phyloP scores from a whole-genome alignment of 2,113 vertebrate species.

The Thomomys bottae region DNA sequence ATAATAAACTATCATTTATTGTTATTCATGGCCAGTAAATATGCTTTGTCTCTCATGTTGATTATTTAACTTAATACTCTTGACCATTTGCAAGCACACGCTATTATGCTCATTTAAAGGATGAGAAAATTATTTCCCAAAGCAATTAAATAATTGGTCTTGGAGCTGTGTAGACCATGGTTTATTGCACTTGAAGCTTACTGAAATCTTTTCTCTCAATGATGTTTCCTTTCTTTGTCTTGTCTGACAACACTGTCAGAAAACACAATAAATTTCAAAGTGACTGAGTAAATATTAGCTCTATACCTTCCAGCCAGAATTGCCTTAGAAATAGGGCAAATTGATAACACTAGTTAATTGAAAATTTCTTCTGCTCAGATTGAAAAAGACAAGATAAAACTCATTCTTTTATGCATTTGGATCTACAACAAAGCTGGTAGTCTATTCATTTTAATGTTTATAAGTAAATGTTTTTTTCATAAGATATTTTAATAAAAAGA shows the following conservation, averaged over 20 bases:
- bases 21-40: not conserved
- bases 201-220: not conserved
- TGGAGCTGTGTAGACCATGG: not conserved
- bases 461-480: not conserved
- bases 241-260: not conserved
- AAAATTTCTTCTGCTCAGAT: constrained; percentile 41
- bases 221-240: not conserved
- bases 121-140: not conserved
- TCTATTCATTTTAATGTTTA: constrained; percentile 34
- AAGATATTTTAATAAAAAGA: constrained; percentile 21
- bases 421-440: not conserved
- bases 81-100: not conserved
- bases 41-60: not conserved
- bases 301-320: not conserved
- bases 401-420: not conserved
- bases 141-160: not conserved
- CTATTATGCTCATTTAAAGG: constrained; percentile 36
- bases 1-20: not conserved
- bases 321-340: not conserved
- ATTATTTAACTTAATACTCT: not conserved
- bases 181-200: not conserved
- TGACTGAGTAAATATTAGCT: constrained; percentile 37
- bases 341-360: constrained; percentile 46
- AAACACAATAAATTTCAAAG: constrained; percentile 14
- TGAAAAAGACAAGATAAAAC: constrained; percentile 36